Evolutionary conservation across 1,140 invertebrate genomes (phyloP), one percentile per base, ranked within the genome.

Genomic region (Drosophila tsacasi): DNA sequence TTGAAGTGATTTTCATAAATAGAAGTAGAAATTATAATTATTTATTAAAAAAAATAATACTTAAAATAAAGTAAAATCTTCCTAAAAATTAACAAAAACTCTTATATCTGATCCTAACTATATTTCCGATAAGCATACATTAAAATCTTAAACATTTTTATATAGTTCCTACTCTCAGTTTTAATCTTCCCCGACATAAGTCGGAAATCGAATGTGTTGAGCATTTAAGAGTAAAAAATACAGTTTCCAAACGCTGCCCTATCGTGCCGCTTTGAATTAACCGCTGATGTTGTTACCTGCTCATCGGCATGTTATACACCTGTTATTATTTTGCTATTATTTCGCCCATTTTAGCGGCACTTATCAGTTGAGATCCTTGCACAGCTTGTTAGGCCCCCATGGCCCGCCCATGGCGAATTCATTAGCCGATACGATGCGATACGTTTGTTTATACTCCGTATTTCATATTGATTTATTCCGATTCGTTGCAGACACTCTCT

Each of bases 401-500:
- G 63, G n/a, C 55, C 63, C 49, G 52, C 49, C 64, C 49, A 37
- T 46, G 39, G n/a, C 23, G 39, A 71, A 71, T 46, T 55, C 63
- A 71, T 55, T 68, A 71, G 39, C 47, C 37, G 37, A 66, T 50
- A 21, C 19, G 13, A 35, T 35, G n/a, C 46, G 47, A 65, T 39
- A 17, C 25, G 37, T 32, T 66, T 66, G 67, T 54, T 54, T 67
- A 54, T n/a, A 37, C 19, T 37, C 52, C 23, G 19, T 55, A 30
- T 30, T 74, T 66, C 39, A 59, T 59, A 59, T 58, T 64, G 49
- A 71, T 79, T 75, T 72, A 83, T 60, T 66, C 42, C 35, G 21
- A 57, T 74, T 76, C 59, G 50, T 89, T 87, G 57, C 85, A 87
- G 84, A 69, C 46, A 44, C 47, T 7, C 49, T 30, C 32, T 54